Evolutionary conservation across 2,888 invertebrate genomes (phyloP), one percentile per base, ranked within the genome.

Genomic region (Junonia oenone): DNA sequence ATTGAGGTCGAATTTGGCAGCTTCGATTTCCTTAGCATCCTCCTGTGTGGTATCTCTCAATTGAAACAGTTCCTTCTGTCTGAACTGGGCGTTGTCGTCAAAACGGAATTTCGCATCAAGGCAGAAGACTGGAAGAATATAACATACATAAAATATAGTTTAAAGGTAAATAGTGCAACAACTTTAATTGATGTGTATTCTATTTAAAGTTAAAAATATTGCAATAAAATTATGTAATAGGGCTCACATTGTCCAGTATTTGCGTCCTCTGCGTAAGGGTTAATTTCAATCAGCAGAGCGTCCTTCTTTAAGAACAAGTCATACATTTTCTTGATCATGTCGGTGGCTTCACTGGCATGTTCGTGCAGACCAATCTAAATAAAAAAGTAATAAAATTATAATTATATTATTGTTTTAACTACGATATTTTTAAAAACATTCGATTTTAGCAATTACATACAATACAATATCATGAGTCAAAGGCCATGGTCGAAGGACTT

Each of bases 41-140:
- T 98, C 98, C 77, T 99, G 98, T 17, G 94, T 92, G 92, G 94
- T 96, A 81, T 99, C 98, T 59, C 97, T 92, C 63, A 95, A 81
- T 0, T 87, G 92, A 73, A 98, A 98, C 48, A 99, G 87, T 56
- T 96, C 95, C 76, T 97, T 95, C 80, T 99, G 98, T 61, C 98
- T 93, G 83, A 95, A 98, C 58, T 95, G 94, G 0, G 98, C 96
- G 75, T 98, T 99, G 84, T 98, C 98, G 75, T 99, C 98, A 76
- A 98, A 98, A 71, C 97, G 93, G 81, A 98, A 95, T 81, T 99
- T 99, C 65, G 98, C 98, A 85, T 99, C 98, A 80, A 99, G 91
- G 68, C 98, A 97, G 81, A 94, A 97, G 79, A 95, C 98, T 98
- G 75, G 27, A 84, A 80, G 66, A 65, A 37, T 48, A 57, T 19